phyloP scores from a whole-genome alignment of 2,888 invertebrate genomes.

The Protula sp. region DNA sequence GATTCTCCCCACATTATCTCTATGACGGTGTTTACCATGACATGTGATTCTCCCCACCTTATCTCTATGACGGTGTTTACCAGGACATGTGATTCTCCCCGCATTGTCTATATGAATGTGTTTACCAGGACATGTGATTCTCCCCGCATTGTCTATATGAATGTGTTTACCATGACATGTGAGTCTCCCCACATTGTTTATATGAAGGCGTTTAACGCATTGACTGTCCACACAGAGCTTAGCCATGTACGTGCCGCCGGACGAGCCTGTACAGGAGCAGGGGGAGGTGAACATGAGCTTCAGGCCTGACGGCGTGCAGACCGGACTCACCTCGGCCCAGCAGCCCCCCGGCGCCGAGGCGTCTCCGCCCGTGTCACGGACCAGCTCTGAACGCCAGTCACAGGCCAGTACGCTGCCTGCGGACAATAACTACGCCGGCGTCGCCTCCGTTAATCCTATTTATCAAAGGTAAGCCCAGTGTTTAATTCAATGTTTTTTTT shows the following conservation, averaged over 20 bases:
- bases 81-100: too few relatives aligned
- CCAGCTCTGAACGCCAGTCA: not conserved
- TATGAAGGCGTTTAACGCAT: too few relatives aligned
- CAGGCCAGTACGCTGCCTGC: not conserved
- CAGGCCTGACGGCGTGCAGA: conserved; percentile 5
- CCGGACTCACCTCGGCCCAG: not conserved
- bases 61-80: too few relatives aligned
- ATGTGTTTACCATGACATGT: too few relatives aligned
- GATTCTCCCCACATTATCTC: too few relatives aligned
- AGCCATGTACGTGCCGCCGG: conserved; percentile 50
- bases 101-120: too few relatives aligned
- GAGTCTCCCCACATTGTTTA: too few relatives aligned
- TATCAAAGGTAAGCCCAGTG: conserved; percentile 17
- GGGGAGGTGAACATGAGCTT: conserved; percentile 45
- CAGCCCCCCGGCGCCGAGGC: not conserved
- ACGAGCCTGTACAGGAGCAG: conserved; percentile 40
- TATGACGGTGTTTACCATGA: too few relatives aligned
- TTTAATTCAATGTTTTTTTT: not conserved
- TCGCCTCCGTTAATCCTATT: conserved; percentile 17
- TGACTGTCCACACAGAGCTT: conserved; percentile 47
- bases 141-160: too few relatives aligned
- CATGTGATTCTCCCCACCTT: too few relatives aligned
- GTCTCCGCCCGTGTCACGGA: not conserved
- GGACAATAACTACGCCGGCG: not conserved
- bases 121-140: too few relatives aligned